Conservation (phyloP, 2,113 vertebrate genomes). For the Ammospiza caudacuta region DNA sequence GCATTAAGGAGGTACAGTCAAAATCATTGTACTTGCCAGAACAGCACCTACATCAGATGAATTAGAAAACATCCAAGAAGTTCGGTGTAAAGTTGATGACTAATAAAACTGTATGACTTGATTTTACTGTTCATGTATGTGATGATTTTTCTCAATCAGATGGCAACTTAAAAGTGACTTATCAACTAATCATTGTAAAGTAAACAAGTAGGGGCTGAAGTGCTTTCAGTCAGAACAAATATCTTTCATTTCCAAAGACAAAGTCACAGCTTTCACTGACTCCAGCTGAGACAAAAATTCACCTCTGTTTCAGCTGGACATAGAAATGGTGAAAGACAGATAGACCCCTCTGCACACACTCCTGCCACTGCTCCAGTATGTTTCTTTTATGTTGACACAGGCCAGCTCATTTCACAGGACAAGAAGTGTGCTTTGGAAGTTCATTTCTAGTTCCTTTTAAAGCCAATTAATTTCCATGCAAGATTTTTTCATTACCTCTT, state of each 20-base stretch:
- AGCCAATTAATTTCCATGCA: not conserved
- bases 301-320: not conserved
- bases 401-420: not conserved
- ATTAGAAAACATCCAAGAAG: not conserved
- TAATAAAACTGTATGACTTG: not conserved
- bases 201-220: not conserved
- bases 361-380: not conserved
- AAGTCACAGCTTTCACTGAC: not conserved
- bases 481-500: not conserved
- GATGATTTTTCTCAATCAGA: not conserved
- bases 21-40: not conserved
- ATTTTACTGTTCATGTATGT: not conserved
- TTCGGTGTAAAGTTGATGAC: not conserved
- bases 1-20: not conserved
- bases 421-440: not conserved
- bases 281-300: not conserved
- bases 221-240: not conserved
- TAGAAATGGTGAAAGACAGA: not conserved
- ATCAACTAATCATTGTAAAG: not conserved
- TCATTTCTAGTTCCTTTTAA: not conserved
- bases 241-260: not conserved
- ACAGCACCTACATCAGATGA: not conserved
- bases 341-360: fast-evolving
- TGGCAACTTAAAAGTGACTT: not conserved
- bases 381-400: not conserved